A percentile compares a stretch with the other conserved stretches of the same genome.
phyloP scores from a whole-genome alignment of 2,888 invertebrate species.

The Corbicula japonica region DNA sequence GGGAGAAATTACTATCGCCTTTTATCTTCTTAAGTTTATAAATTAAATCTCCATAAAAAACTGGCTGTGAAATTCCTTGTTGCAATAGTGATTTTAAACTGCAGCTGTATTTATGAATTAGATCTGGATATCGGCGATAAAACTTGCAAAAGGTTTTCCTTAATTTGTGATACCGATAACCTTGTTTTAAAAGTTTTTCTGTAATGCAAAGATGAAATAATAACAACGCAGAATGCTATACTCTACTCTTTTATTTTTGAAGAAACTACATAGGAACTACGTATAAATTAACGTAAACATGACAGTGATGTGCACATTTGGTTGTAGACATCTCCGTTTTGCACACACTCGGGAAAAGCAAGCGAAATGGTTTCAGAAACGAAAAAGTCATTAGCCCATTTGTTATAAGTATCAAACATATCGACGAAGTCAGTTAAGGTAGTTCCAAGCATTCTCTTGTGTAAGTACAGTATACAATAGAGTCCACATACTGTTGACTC shows the following conservation, averaged over 20 bases:
- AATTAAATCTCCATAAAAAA: too few species aligned
- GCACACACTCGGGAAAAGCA: slow-evolving; percentile 2
- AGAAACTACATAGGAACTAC: neutral
- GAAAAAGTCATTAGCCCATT: slow-evolving; percentile 1
- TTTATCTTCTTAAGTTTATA: too few species aligned
- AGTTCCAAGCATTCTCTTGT: neutral
- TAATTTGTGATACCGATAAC: too few species aligned
- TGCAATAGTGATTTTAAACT: too few species aligned
- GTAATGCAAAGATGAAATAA: too few species aligned
- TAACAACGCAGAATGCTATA: neutral
- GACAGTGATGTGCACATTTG: neutral
- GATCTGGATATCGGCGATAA: too few species aligned
- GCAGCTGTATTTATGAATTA: too few species aligned
- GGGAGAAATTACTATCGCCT: too few species aligned
- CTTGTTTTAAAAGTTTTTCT: too few species aligned
- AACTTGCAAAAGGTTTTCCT: too few species aligned
- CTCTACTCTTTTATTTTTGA: neutral
- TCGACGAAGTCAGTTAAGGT: neutral
- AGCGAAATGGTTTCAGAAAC: neutral
- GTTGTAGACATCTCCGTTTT: slow-evolving; percentile 6
- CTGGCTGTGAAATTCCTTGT: too few species aligned
- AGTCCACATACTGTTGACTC: slow-evolving; percentile 16
- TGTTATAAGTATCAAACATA: slow-evolving; percentile 1
- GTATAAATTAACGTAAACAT: neutral
- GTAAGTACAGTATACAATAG: slow-evolving; percentile 20